Percentiles rank a stretch among this genome's conserved stretches.
These are phyloP conservation scores for Sinotaia quadrata DNA, from an alignment of 2,888 invertebrate species.

Conservation along the genomic window DNA sequence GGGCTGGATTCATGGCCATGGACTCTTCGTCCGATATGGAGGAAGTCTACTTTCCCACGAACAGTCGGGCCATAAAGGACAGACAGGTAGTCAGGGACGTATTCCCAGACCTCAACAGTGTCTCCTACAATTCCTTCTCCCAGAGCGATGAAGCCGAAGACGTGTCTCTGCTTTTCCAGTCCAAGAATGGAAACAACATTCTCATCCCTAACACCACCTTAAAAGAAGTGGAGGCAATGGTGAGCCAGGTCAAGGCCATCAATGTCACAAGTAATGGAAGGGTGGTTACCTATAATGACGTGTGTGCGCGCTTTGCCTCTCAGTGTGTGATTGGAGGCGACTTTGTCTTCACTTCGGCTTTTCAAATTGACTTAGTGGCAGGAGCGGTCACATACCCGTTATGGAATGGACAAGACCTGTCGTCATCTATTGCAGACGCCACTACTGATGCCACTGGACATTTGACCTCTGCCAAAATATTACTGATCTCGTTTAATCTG, in stretches of 20 bases:
- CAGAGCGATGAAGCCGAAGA: neutral
- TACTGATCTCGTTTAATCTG: slow-evolving; percentile 29
- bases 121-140: neutral
- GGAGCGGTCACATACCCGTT: slow-evolving; percentile 20
- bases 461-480: slow-evolving; percentile 20
- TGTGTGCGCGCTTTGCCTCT: neutral
- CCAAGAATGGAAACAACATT: neutral
- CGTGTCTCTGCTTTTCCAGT: neutral
- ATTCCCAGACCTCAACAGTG: slow-evolving; percentile 24
- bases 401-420: slow-evolving; percentile 3
- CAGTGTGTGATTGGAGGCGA: slow-evolving; percentile 2
- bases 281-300: neutral
- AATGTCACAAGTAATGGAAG: no score
- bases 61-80: slow-evolving; percentile 45
- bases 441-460: neutral
- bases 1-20: slow-evolving; percentile 27
- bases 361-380: neutral
- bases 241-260: no score
- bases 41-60: slow-evolving; percentile 39
- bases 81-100: slow-evolving; percentile 24
- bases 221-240: no score
- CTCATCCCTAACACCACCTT: no score
- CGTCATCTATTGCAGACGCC: slow-evolving; percentile 8
- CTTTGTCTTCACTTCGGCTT: neutral
- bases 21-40: slow-evolving; percentile 45